Evolutionary conservation across 1,140 invertebrate genomes (phyloP).

Genomic region (Apis mellifera): DNA sequence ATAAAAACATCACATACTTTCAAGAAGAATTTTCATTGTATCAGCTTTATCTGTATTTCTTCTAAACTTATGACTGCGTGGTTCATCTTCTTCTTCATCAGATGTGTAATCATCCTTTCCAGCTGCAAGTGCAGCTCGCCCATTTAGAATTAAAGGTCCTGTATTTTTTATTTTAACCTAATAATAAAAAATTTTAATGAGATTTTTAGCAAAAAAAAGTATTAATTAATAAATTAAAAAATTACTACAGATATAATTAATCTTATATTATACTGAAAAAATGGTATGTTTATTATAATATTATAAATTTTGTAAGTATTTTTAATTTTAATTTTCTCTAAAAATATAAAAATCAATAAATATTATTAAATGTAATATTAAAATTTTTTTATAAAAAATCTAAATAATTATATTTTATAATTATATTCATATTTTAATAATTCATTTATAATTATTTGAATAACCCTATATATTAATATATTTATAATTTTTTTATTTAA

Average conservation of each 20-base stretch:
- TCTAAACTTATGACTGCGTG: conserved; percentile 83
- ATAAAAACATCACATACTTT: conserved; percentile 81
- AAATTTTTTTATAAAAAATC: neutral
- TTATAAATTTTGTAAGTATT: conserved; percentile 19
- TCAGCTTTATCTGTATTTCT: conserved; percentile 83
- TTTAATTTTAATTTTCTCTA: neutral
- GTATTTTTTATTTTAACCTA: conserved; percentile 84
- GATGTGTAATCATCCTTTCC: conserved; percentile 89
- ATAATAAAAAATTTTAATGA: conserved; percentile 54
- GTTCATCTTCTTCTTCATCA: conserved; percentile 83
- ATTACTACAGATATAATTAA: neutral
- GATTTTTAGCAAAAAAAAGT: neutral
- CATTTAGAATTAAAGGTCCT: conserved; percentile 86
- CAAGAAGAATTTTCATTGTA: conserved; percentile 86
- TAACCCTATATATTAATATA: neutral
- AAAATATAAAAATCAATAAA: conserved; percentile 7
- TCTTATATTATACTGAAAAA: conserved; percentile 27
- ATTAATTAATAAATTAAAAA: conserved; percentile 14
- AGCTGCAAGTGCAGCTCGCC: conserved; percentile 89
- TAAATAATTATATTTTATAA: neutral
- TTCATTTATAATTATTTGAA: neutral
- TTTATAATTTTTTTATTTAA: neutral
- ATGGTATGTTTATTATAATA: conserved; percentile 9
- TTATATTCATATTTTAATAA: conserved; percentile 5
- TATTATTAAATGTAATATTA: neutral